These are phyloP conservation scores for Pithys albifrons DNA, from an alignment of 2,113 vertebrate species.

Conservation along the genomic window DNA sequence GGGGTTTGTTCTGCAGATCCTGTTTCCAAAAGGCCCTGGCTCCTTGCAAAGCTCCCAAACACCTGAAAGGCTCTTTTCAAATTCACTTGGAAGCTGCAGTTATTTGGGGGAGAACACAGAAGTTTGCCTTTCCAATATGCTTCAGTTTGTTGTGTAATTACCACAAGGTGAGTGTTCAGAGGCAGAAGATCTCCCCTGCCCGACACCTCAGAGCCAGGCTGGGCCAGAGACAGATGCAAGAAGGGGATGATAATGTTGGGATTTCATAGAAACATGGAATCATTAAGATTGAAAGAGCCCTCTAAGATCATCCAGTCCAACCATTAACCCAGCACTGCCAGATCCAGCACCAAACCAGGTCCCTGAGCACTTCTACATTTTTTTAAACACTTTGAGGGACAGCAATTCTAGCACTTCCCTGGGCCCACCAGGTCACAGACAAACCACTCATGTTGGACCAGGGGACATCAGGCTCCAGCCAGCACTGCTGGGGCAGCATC, in stretches of 20 bases:
- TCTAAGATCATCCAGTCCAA: fast-evolving
- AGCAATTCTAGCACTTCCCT: background rate
- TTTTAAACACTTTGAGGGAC: fast-evolving
- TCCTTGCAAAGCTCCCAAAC: background rate
- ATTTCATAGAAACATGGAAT: background rate
- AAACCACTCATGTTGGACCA: fast-evolving
- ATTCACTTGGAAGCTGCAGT: background rate
- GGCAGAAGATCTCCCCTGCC: background rate
- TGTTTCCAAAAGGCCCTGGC: background rate
- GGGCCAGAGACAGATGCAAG: fast-evolving
- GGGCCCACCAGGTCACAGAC: background rate
- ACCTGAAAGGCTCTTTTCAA: background rate
- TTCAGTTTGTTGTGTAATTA: background rate
- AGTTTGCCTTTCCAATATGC: background rate
- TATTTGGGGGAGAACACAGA: background rate
- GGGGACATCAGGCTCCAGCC: background rate
- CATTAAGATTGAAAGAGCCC: background rate
- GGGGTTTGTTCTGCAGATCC: background rate
- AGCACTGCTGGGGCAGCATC: background rate
- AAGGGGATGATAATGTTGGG: fast-evolving
- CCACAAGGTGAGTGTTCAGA: background rate
- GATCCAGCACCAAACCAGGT: background rate
- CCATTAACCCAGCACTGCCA: background rate
- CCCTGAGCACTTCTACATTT: fast-evolving
- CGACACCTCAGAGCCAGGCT: background rate